Evolutionary conservation across 2,888 invertebrate genomes (phyloP).

Genomic region (Oscheius onirici): DNA sequence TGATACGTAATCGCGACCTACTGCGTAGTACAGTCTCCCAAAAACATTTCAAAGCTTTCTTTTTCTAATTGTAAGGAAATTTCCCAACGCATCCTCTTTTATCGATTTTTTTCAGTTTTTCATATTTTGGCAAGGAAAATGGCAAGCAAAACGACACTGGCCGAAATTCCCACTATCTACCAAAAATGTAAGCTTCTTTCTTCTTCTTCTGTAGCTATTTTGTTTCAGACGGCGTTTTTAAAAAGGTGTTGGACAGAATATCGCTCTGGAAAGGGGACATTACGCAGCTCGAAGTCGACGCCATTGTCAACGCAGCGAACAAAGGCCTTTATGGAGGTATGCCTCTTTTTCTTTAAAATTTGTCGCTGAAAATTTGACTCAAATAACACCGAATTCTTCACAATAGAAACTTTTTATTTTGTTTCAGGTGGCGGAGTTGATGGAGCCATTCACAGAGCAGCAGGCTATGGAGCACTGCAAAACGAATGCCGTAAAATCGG

Average conservation of each 20-base stretch:
- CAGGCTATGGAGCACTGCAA: conserved; percentile 78
- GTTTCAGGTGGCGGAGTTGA: conserved; percentile 78
- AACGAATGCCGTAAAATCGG: conserved; percentile 78
- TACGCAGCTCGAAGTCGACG: conserved; percentile 84
- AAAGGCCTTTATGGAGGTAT: conserved; percentile 82
- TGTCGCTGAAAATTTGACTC: too few relatives aligned
- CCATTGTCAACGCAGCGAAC: conserved; percentile 91
- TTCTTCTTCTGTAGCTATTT: background rate
- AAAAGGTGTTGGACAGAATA: conserved; percentile 43
- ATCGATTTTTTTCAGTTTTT: too few relatives aligned
- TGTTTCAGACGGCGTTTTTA: conserved; percentile 41
- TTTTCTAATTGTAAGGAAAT: too few relatives aligned
- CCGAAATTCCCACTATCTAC: conserved; percentile 44
- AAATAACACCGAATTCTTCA: too few relatives aligned
- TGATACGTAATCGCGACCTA: too few relatives aligned
- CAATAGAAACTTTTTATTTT: background rate
- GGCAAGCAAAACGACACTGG: conserved; percentile 19
- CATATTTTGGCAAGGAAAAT: conserved; percentile 12
- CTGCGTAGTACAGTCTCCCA: too few relatives aligned
- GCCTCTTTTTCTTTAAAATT: background rate
- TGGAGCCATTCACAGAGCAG: conserved; percentile 87
- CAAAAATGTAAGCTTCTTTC: conserved; percentile 35
- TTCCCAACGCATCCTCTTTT: too few relatives aligned
- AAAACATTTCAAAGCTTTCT: too few relatives aligned
- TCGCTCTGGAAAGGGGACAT: conserved; percentile 80